Conservation (phyloP, 64 coral and sea anemone species). For the Montipora efflorescens region DNA sequence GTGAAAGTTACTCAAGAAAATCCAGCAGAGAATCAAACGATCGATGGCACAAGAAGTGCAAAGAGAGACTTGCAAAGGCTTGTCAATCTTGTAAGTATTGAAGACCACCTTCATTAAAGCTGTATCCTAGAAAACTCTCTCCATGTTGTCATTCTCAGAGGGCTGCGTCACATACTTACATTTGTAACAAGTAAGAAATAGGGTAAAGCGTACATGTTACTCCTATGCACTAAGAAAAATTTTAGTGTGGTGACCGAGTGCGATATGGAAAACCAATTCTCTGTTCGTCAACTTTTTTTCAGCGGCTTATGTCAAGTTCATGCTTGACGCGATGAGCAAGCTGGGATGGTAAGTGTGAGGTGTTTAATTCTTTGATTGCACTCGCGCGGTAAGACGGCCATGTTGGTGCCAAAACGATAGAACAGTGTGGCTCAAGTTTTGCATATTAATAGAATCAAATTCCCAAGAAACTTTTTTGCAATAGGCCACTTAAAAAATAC, state of each 20-base stretch:
- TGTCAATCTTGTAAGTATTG: conserved; percentile 27
- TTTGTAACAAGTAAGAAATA: no score
- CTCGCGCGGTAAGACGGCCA: not conserved
- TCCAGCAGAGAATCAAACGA: not conserved
- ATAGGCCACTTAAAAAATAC: no score
- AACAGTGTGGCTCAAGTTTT: no score
- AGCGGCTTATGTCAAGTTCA: conserved; percentile 85
- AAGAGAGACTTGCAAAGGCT: conserved; percentile 30
- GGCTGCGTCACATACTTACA: no score
- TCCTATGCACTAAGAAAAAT: no score
- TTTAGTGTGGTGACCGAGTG: no score
- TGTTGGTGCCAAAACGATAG: no score
- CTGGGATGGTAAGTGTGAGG: conserved; percentile 69
- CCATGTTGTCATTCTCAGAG: no score
- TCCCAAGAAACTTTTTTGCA: no score
- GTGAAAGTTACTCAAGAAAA: conserved; percentile 19
- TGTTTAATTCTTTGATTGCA: no score
- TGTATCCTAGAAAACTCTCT: no score
- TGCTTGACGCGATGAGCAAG: conserved; percentile 80
- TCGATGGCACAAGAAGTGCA: conserved; percentile 28
- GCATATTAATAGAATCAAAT: no score
- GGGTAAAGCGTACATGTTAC: not conserved
- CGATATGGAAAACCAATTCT: not conserved
- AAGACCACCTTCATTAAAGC: not conserved
- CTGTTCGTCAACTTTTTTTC: not conserved